Evolutionary conservation across 2,113 vertebrate species (phyloP), one percentile per base, ranked within the genome.

Genomic region (Chauna torquata): DNA sequence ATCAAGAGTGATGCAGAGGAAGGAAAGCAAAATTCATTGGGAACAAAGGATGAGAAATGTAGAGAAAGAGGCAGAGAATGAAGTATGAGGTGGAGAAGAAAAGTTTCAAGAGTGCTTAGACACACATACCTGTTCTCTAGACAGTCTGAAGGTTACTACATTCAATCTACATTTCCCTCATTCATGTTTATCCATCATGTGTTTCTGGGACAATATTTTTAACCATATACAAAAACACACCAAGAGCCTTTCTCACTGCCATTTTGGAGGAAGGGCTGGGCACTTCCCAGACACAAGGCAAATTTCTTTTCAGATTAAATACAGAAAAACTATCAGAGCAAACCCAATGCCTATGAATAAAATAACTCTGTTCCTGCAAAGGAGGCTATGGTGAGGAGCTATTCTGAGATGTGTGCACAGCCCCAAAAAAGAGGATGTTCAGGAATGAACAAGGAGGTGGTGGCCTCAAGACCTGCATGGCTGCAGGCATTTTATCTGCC

Each of bases 271-370:
- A 81, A 94, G 59, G 88, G 44, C 62, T 82, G 90, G 82, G 84
- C 54, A 74, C 72, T 92, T 95, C 88, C 74, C 59, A 91, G 82
- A 72, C 83, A 81, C n/a, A 71, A 88, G 32, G 68, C 23, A 5
- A 71, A 71, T 75, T 64, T 75, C 94, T 84, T 92, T 86, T 92
- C 78, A 95, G 94, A 75, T 81, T 44, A 94, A 93, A 94, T 86
- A 59, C 72, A 78, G 94, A 75, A 55, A 88, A 79, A 84, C 79
- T 95, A 90, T 17, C 79, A 71, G 94, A 92, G 77, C 80, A 83
- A 93, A 47, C 65, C 72, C 71, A 71, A 12, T 0, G 52, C 47
- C 74, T 89, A 7, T 83, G 95, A 95, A 94, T 96, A 96, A 96
- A 96, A 78, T 90, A 88, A 74, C 34, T 20, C 66, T 28, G 75